Evolutionary conservation across 2,888 invertebrate genomes (phyloP), one percentile per base, ranked within the genome.

Genomic region (Eutolmus rufibarbis): DNA sequence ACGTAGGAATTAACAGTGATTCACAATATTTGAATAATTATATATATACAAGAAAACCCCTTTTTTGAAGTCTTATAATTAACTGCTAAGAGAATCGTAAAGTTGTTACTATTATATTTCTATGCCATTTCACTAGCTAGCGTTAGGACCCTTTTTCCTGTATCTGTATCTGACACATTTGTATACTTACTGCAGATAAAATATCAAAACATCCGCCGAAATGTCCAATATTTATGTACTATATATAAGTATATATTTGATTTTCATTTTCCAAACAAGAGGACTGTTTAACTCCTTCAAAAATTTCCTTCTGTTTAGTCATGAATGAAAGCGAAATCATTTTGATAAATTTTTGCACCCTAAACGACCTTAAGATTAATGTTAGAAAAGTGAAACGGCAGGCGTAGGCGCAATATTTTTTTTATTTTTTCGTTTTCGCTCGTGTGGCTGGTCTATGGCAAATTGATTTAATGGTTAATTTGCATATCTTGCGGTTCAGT

Each of bases 21-120:
- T 31, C 82, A 82, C 57, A 37, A 51, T 82, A 82, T 57, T 66
- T 82, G 66, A 82, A 82, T 82, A 37, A 82, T 57, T 82, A 37
- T 57, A 82, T 82, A 81, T 82, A 82, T 82, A 82, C 56, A 82
- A 82, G 40, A 82, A n/a, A 28, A 28, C n/a, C 82, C 57, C 34
- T 34, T 82, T 82, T 82, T 82, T 82, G 8, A 82, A 57, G 57
- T 82, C 82, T 82, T 82, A 82, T 81, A 81, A 81, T 82, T 82
- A 51, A 46, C 23, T 81, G 51, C 51, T 81, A 81, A 82, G 82
- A 57, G 57, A 82, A 82, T 66, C 57, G 82, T 82, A 66, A 82
- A 37, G 23, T 82, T 82, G 82, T 82, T 82, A 82, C 66, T 82
- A 37, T 31, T 57, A 82, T 37, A 82, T 82, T 82, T 82, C 31